A percentile compares a stretch with the other conserved stretches of the same genome.
Evolutionary conservation across 2,113 vertebrate species (phyloP).

Genomic region (Scomber japonicus): DNA sequence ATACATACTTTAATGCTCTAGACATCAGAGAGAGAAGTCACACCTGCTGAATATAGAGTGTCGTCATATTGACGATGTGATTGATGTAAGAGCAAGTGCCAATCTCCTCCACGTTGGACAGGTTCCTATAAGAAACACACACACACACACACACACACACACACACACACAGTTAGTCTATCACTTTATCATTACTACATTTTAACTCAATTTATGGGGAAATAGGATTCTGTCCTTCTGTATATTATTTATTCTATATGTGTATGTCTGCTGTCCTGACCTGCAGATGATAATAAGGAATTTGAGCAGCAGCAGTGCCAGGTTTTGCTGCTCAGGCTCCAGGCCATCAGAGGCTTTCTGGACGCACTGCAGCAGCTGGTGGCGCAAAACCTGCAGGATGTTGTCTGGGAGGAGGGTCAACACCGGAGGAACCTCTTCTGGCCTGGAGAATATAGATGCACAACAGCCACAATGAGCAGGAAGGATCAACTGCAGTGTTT

Average conservation of each 20-base stretch:
- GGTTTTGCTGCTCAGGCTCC: conserved; percentile 93
- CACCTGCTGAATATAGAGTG: conserved; percentile 97
- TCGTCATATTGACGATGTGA: conserved; percentile 98
- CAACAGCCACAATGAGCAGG: not conserved
- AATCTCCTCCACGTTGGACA: conserved; percentile 98
- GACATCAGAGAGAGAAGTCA: conserved; percentile 5
- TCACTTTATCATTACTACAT: no score
- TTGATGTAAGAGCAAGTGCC: conserved; percentile 98
- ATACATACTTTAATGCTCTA: not conserved
- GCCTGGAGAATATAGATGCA: conserved; percentile 80
- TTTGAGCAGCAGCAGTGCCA: conserved; percentile 94
- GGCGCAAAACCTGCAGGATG: conserved; percentile 95
- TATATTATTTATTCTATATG: not conserved
- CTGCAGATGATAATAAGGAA: conserved; percentile 98
- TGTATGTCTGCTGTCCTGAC: conserved; percentile 75
- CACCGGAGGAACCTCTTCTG: conserved; percentile 94
- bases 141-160: not conserved
- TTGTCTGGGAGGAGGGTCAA: conserved; percentile 96
- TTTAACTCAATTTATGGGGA: no score
- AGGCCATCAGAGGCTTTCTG: conserved; percentile 95
- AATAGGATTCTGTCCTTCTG: no score
- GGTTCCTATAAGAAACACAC: conserved; percentile 86
- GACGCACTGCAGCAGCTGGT: conserved; percentile 95
- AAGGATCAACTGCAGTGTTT: not conserved
- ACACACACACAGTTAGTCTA: no score